These are phyloP conservation scores for Mus spicilegus DNA, from an alignment of 2,113 vertebrate species.

Conservation along the genomic window DNA sequence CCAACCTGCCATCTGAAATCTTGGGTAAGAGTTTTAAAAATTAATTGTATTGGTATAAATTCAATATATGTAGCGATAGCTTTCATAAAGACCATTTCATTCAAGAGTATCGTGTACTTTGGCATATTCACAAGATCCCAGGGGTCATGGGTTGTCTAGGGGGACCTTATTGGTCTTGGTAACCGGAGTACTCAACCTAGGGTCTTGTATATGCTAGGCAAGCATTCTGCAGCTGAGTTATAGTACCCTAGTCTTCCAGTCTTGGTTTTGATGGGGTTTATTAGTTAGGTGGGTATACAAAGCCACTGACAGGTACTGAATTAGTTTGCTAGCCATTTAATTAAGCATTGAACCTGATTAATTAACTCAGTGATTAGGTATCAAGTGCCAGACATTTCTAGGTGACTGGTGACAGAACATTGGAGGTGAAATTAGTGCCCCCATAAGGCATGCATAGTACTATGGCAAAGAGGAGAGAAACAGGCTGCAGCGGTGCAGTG, in stretches of 20 bases:
- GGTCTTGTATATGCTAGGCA: background rate
- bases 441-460: background rate
- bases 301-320: background rate
- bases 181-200: background rate
- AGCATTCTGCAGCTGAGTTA: background rate
- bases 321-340: constrained; percentile 44
- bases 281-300: background rate
- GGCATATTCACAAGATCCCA: background rate
- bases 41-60: background rate
- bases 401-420: background rate
- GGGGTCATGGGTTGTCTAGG: background rate
- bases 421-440: background rate
- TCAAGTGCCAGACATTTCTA: background rate
- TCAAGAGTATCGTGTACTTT: background rate
- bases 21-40: background rate
- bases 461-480: background rate
- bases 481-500: no score
- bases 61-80: background rate
- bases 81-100: background rate
- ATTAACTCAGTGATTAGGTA: background rate
- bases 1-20: background rate
- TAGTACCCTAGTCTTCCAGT: background rate
- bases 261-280: background rate
- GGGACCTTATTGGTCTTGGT: background rate
- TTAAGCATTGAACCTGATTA: background rate